Evolutionary conservation across 37 sponge, comb jelly and placozoan genomes (phyloP), one percentile per base, ranked within the genome.

Genomic region (Crambe crambe): DNA sequence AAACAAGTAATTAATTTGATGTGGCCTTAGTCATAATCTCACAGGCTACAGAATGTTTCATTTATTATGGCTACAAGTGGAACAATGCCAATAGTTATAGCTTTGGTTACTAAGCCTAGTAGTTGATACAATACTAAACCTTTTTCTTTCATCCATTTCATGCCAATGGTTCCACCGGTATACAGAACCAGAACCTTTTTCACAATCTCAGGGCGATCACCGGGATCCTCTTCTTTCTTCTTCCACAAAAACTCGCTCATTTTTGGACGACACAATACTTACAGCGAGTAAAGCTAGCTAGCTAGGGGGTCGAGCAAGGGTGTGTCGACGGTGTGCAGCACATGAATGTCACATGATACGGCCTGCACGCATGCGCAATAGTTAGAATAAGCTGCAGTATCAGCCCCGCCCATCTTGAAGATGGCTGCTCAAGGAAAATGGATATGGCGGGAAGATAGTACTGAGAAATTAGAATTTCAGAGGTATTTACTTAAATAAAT

Each of bases 121-220:
- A n/a, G n/a, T n/a, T n/a, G n/a, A n/a, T n/a, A n/a, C n/a, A n/a
- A n/a, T n/a, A n/a, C n/a, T 47, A 47, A 47, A 47, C 66, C 31
- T 31, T 30, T 30, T 65, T 65, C 35, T 2, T 30, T 31, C 3
- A 34, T 80, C 80, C 70, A 74, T 30, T 80, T 69, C 76, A 83
- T 80, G 0, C 92, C 92, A 22, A 92, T 77, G 34, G 92, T 87
- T 2, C 92, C 92, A 3, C 92, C 92, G 25, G 85, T 87, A 80
- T 89, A 74, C 41, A 89, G 5, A 17, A 89, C 80, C n/a, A 89
- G 69, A 0, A 89, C 89, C 31, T 42, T 72, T 17, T 47, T 66
- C 38, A 68, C 57, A 10, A 43, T 43, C 37, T 67, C 69, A 29
- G 79, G 57, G 12, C 63, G 63, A 62, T 62, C 63, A 20, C 51